These are phyloP conservation scores for Sebastes taczanowskii DNA, from an alignment of 2,797 vertebrate species.

Conservation along the genomic window DNA sequence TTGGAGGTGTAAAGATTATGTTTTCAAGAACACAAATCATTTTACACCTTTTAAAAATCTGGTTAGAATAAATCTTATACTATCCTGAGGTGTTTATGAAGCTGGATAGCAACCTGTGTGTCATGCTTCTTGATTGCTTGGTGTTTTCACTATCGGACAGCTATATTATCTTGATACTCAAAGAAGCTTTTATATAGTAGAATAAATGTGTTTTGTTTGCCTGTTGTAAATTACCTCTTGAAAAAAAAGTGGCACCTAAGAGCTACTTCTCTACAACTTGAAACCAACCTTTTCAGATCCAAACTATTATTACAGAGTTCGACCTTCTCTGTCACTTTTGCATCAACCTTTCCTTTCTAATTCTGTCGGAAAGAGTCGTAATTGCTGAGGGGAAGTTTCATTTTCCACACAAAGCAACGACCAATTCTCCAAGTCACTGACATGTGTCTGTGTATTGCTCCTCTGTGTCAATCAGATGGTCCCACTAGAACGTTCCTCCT, in stretches of 20 bases:
- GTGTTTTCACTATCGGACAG: background rate
- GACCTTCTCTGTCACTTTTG: slow-evolving; percentile 9
- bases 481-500: background rate
- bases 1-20: background rate
- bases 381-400: background rate
- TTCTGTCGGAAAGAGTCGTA: slow-evolving; percentile 1
- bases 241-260: background rate
- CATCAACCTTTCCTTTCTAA: slow-evolving; percentile 9
- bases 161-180: background rate
- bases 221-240: background rate
- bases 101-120: too few species aligned
- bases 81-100: background rate
- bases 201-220: background rate
- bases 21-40: background rate
- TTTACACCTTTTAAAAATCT: background rate
- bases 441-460: background rate
- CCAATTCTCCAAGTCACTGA: background rate
- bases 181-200: background rate
- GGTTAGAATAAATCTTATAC: background rate
- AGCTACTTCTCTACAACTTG: background rate
- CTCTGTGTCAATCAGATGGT: background rate
- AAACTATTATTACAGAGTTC: background rate
- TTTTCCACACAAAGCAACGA: slow-evolving; percentile 17
- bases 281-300: background rate
- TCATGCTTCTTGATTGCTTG: background rate